Evolutionary conservation across 2,888 invertebrate genomes (phyloP).

Genomic region (Colletes collaris): DNA sequence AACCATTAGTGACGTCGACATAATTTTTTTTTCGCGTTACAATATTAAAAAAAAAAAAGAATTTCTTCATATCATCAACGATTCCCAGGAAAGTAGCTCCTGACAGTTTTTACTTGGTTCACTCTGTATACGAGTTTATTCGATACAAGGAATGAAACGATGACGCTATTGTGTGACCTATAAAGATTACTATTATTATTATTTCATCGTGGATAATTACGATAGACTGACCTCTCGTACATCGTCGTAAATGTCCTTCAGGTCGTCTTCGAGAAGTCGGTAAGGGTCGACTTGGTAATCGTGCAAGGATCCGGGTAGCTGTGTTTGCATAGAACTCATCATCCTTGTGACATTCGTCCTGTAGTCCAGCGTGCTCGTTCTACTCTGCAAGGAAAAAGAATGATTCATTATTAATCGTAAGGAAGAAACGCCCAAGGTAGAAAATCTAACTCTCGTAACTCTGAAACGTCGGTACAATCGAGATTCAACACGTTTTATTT

Average conservation of each 20-base stretch:
- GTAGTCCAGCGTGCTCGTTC: slow-evolving; percentile 68
- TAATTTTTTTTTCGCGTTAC: too few relatives aligned
- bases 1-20: too few relatives aligned
- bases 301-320: slow-evolving; percentile 91
- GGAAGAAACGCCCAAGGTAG: background rate
- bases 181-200: background rate
- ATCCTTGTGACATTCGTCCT: slow-evolving; percentile 80
- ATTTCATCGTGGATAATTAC: background rate
- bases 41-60: too few relatives aligned
- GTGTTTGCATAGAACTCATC: slow-evolving; percentile 90
- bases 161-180: background rate
- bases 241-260: slow-evolving; percentile 93
- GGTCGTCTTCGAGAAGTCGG: slow-evolving; percentile 92
- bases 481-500: too few relatives aligned
- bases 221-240: slow-evolving; percentile 89
- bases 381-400: slow-evolving; percentile 72
- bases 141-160: background rate
- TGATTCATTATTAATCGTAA: slow-evolving; percentile 22
- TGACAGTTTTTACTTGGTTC: too few relatives aligned
- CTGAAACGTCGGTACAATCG: too few relatives aligned
- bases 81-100: too few relatives aligned
- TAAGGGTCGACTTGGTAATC: slow-evolving; percentile 94
- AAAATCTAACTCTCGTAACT: background rate
- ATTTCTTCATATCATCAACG: too few relatives aligned
- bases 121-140: background rate